Percentiles rank a stretch among this genome's conserved stretches.
Evolutionary conservation across 2,797 vertebrate species (phyloP).

Genomic region (Chiloscyllium punctatum): DNA sequence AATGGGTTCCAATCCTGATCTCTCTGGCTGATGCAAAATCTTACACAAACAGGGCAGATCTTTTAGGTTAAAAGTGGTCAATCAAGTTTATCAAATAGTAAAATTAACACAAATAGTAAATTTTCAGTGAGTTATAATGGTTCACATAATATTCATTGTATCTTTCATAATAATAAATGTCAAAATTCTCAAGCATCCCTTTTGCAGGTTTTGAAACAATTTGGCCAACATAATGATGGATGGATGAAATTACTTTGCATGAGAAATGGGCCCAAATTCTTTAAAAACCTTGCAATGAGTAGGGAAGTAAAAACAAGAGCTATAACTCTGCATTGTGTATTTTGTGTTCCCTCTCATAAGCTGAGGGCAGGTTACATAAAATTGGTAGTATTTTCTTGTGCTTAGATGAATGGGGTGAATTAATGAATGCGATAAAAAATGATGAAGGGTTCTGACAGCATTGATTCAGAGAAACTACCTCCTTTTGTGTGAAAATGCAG

Average conservation of each 20-base stretch:
- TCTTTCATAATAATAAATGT: conserved; percentile 12
- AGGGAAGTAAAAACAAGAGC: background rate
- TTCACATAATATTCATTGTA: background rate
- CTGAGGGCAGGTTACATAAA: background rate
- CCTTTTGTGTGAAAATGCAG: background rate
- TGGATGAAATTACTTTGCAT: background rate
- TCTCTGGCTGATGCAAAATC: background rate
- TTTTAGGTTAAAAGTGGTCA: background rate
- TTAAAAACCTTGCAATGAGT: background rate
- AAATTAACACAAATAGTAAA: background rate
- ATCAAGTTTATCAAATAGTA: background rate
- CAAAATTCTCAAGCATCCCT: background rate
- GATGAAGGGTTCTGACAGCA: background rate
- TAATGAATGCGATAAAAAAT: background rate
- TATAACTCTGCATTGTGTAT: background rate
- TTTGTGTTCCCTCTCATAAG: background rate
- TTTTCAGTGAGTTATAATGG: background rate
- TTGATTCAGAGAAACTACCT: background rate
- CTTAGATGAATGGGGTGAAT: background rate
- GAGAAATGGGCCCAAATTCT: background rate
- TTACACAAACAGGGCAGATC: background rate
- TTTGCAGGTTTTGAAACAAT: background rate
- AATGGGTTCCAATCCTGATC: background rate
- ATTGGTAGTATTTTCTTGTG: background rate
- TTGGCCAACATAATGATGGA: background rate